Conservation (phyloP, 1,140 invertebrate genomes). For the Drosophila truncata region DNA sequence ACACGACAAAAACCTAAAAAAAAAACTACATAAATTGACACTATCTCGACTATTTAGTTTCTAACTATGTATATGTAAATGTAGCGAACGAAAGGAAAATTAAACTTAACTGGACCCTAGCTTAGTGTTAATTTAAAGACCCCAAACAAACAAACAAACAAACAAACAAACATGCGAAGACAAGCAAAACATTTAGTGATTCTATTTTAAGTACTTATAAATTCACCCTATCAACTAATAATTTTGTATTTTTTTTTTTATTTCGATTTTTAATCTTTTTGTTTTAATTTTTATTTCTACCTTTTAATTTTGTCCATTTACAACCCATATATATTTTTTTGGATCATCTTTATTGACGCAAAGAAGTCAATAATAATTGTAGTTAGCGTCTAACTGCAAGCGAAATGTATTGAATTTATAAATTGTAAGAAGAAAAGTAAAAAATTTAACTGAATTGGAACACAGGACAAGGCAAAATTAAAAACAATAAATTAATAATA, state of each 20-base stretch:
- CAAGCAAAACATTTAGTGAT: conserved; percentile 81
- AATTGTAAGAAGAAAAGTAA: conserved; percentile 56
- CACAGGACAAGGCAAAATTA: conserved; percentile 29
- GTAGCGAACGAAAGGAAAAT: conserved; percentile 41
- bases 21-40: conserved; percentile 63
- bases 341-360: conserved; percentile 52
- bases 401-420: conserved; percentile 81
- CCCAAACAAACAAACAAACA: conserved; percentile 67
- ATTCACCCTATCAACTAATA: conserved; percentile 50
- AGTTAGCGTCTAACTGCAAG: conserved; percentile 67
- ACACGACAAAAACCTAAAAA: conserved; percentile 22
- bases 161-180: conserved; percentile 66
- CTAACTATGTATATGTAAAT: conserved; percentile 59
- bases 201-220: conserved; percentile 75
- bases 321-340: conserved; percentile 46
- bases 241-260: conserved; percentile 42
- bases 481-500: conserved; percentile 60
- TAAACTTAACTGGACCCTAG: conserved; percentile 72
- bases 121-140: conserved; percentile 67
- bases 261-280: conserved; percentile 55
- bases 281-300: conserved; percentile 56
- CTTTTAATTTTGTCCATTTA: conserved; percentile 50
- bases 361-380: conserved; percentile 70
- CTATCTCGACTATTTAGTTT: conserved; percentile 79
- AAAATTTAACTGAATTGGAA: conserved; percentile 31